Evolutionary conservation across 1,140 invertebrate genomes (phyloP).

Genomic region (Rhopalosiphum maidis): DNA sequence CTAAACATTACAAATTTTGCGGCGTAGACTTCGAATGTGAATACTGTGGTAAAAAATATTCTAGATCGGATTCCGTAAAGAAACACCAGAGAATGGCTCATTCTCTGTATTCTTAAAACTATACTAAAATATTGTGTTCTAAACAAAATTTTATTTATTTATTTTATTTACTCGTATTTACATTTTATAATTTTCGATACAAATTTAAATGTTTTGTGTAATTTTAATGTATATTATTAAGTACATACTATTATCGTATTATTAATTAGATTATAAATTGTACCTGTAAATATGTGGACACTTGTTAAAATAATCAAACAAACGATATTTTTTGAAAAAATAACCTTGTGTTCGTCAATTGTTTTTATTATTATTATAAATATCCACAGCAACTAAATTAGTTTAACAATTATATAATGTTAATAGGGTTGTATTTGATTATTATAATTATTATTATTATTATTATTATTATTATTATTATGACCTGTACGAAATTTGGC

Average conservation of each 20-base stretch:
- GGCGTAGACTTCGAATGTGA: conserved; percentile 50
- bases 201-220: background rate
- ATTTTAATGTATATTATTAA: background rate
- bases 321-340: background rate
- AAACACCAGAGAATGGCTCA: conserved; percentile 62
- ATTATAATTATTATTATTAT: background rate
- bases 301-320: conserved; percentile 4
- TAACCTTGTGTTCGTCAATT: background rate
- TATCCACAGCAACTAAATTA: background rate
- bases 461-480: background rate
- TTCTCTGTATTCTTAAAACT: conserved; percentile 60
- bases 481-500: background rate
- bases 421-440: background rate
- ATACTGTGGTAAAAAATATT: conserved; percentile 54
- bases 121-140: background rate
- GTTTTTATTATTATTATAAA: background rate
- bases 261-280: conserved; percentile 19
- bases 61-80: conserved; percentile 47
- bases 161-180: background rate
- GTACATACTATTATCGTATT: background rate
- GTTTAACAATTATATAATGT: background rate
- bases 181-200: background rate
- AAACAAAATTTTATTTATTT: background rate
- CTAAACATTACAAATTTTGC: conserved; percentile 56
- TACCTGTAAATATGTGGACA: conserved; percentile 26